A percentile compares a stretch with the other conserved stretches of the same genome.
Evolutionary conservation across 2,888 invertebrate genomes (phyloP).

Genomic region (Drosophila niveifrons): DNA sequence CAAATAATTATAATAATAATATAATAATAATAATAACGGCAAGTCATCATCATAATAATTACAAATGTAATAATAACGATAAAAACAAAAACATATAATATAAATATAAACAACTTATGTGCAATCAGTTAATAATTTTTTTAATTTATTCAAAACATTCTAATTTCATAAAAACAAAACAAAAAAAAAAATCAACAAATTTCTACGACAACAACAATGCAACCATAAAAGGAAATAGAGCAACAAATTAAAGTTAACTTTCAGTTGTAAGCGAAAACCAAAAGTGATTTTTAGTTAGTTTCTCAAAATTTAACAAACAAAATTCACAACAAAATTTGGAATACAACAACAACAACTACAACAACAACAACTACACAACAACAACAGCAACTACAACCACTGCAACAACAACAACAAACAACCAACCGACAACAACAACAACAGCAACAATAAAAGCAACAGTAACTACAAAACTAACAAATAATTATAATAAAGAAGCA

Average conservation of each 20-base stretch:
- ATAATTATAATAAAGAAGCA: constrained; percentile 49
- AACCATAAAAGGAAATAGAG: constrained; percentile 52
- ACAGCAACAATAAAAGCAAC: constrained; percentile 61
- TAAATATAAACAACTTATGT: constrained; percentile 64
- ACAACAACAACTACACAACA: constrained; percentile 55
- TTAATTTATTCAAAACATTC: constrained; percentile 64
- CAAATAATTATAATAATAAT: constrained; percentile 51
- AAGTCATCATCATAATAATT: constrained; percentile 57
- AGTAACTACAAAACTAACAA: constrained; percentile 51
- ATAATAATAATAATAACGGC: constrained; percentile 50
- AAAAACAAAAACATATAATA: constrained; percentile 29
- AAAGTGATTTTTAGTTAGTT: constrained; percentile 84
- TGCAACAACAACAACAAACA: constrained; percentile 52
- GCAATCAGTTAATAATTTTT: constrained; percentile 72
- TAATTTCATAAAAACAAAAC: constrained; percentile 53
- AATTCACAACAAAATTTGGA: constrained; percentile 84
- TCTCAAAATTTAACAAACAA: constrained; percentile 85
- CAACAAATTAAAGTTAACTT: constrained; percentile 72
- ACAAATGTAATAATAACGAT: constrained; percentile 63
- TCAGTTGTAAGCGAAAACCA: constrained; percentile 79
- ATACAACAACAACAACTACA: constrained; percentile 78
- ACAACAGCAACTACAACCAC: constrained; percentile 38
- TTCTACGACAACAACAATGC: constrained; percentile 64
- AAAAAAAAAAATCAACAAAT: constrained; percentile 48
- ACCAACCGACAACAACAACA: constrained; percentile 65